Percentiles rank a stretch among this genome's conserved stretches.
phyloP scores from a whole-genome alignment of 1,140 invertebrate genomes.

The Theocolax elegans region DNA sequence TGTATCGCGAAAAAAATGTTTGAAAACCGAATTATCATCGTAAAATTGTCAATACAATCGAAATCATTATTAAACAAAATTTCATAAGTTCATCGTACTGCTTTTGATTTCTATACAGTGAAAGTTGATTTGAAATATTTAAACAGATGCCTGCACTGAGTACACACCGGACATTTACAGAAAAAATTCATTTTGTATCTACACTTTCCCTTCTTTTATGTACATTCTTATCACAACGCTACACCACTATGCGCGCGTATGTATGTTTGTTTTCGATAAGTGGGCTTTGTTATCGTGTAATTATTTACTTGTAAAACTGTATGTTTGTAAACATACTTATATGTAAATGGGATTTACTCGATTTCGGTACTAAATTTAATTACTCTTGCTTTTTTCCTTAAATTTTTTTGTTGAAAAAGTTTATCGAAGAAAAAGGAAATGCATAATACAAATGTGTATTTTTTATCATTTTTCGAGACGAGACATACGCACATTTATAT shows the following conservation, averaged over 20 bases:
- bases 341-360: constrained; percentile 6
- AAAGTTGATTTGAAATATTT: neutral
- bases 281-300: no score
- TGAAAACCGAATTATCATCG: no score
- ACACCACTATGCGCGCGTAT: constrained; percentile 3
- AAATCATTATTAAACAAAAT: no score
- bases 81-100: neutral
- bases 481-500: constrained; percentile 15
- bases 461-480: constrained; percentile 27
- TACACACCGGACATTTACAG: constrained; percentile 23
- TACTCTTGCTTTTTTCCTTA: neutral
- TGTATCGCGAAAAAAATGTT: neutral
- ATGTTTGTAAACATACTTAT: no score
- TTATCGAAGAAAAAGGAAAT: constrained; percentile 11
- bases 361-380: neutral
- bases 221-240: constrained; percentile 34
- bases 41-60: no score
- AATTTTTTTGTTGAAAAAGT: neutral
- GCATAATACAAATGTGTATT: constrained; percentile 35
- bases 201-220: constrained; percentile 29
- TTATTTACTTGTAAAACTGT: no score
- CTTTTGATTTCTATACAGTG: constrained; percentile 33
- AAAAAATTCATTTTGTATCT: constrained; percentile 32
- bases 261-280: constrained; percentile 17
- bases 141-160: neutral